Percentiles rank a stretch among this genome's conserved stretches.
phyloP scores from a whole-genome alignment of 2,888 invertebrate genomes.

The Polylopha cassiicola region DNA sequence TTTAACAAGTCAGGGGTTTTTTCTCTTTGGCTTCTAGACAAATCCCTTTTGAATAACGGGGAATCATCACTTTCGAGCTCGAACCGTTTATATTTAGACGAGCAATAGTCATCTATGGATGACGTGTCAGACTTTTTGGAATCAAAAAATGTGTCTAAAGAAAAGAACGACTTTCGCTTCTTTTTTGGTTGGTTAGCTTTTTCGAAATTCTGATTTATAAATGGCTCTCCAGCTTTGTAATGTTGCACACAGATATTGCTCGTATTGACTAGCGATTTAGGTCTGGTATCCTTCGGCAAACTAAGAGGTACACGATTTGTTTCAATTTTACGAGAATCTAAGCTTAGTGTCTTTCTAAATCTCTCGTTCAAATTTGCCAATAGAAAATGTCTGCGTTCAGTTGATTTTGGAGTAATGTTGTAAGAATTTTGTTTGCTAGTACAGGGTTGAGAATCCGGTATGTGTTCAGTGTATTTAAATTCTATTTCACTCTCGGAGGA shows the following conservation, averaged over 20 bases:
- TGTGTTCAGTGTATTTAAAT: conserved; percentile 69
- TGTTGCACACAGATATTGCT: conserved; percentile 61
- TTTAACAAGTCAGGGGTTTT: conserved; percentile 69
- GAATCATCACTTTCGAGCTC: conserved; percentile 73
- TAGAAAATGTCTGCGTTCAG: conserved; percentile 61
- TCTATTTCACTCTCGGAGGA: conserved; percentile 67
- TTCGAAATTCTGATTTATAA: conserved; percentile 56
- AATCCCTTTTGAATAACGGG: conserved; percentile 60
- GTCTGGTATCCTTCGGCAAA: conserved; percentile 56
- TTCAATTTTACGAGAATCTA: conserved; percentile 67
- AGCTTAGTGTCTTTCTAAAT: conserved; percentile 70
- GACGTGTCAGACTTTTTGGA: conserved; percentile 70
- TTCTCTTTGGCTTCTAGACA: conserved; percentile 39
- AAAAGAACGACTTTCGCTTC: conserved; percentile 71
- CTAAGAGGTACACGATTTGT: conserved; percentile 56
- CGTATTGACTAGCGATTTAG: conserved; percentile 67
- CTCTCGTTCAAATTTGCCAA: conserved; percentile 68
- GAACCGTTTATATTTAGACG: conserved; percentile 72
- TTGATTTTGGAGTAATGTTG: conserved; percentile 68
- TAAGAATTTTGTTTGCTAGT: conserved; percentile 66
- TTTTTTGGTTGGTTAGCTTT: conserved; percentile 64
- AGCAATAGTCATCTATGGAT: conserved; percentile 70
- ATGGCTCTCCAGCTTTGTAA: conserved; percentile 50
- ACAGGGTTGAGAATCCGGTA: conserved; percentile 61
- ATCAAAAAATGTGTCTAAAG: conserved; percentile 72